Conservation (phyloP, 2,113 vertebrate genomes). For the Dascyllus trimaculatus region DNA sequence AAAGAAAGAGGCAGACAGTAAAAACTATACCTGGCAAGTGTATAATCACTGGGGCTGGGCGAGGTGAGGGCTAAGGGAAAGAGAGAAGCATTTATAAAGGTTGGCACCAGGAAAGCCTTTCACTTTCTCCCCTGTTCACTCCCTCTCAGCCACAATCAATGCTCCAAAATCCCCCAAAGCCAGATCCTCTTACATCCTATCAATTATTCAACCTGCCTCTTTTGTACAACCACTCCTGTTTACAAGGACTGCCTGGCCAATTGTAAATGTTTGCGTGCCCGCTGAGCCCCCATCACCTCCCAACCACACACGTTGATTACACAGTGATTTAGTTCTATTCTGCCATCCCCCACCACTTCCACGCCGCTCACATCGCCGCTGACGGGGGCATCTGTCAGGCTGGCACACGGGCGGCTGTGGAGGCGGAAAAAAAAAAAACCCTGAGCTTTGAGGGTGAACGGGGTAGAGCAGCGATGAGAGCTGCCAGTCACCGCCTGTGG, state of each 20-base stretch:
- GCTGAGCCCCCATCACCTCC: constrained; percentile 75
- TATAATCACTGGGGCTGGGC: constrained; percentile 5
- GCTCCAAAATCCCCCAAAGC: constrained; percentile 82
- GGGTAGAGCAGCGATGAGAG: constrained; percentile 29
- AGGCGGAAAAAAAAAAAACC: constrained; percentile 24
- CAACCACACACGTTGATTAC: constrained; percentile 75
- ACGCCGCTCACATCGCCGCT: constrained; percentile 62
- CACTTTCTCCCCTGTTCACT: constrained; percentile 49
- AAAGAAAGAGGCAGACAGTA: constrained; percentile 25
- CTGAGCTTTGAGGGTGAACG: constrained; percentile 51
- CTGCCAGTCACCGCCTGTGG: constrained; percentile 50
- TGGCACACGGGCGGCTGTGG: constrained; percentile 63
- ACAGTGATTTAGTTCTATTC: constrained; percentile 72
- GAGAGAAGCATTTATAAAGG: constrained; percentile 59
- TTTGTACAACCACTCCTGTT: constrained; percentile 90
- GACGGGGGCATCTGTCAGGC: constrained; percentile 82
- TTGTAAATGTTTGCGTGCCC: constrained; percentile 88
- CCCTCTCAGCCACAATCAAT: constrained; percentile 84
- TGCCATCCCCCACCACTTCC: constrained; percentile 31
- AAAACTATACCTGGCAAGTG: constrained; percentile 17
- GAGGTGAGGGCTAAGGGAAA: constrained; percentile 27
- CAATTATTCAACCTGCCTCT: constrained; percentile 89
- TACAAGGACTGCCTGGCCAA: constrained; percentile 90
- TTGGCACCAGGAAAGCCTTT: constrained; percentile 65
- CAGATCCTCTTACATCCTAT: constrained; percentile 86